Base-by-base conservation (phyloP, 2,113 vertebrate species). In the Platichthys stellatus region DNA sequence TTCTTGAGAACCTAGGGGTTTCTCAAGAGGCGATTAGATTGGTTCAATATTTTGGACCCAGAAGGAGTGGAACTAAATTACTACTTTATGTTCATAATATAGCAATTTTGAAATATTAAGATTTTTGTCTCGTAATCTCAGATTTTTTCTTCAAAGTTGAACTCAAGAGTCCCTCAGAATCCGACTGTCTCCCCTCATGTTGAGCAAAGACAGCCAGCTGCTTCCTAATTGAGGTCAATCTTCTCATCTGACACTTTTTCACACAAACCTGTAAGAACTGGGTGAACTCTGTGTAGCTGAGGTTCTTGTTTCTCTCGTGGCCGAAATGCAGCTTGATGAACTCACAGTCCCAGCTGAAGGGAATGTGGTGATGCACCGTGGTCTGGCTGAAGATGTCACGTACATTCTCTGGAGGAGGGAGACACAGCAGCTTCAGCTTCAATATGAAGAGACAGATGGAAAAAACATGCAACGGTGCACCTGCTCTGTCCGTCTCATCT, bases 281-380 rank as follows among this genome's bases (percentile, higher is more conserved):
- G 43, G 96, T 97, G 92, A 99, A 99, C 87, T 99, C 97, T 74
- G 96, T 79, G 82, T 98, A 99, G 92, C 94, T 97, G 89, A 99
- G 96, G 74, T 96, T 93, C 88, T 96, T 99, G 93, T 95, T 97
- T 85, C 95, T 94, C 88, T 97, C 96, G 87, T 98, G 96, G 78
- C 97, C 97, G 78, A 99, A 99, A 93, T 99, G 97, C 63, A 98
- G 95, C 68, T 95, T 93, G 94, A 99, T 97, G 92, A 99, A 98
- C 67, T 98, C 97, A 92, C 97, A 97, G 90, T 98, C 96, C 97
- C 97, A 99, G 92, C 97, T 98, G 94, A 99, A 99, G 85, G 97
- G 97, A 91, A 99, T 99, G 89, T 99, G 97, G 86, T 95, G 97
- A 90, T 99, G 97, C 83, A 96, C 95, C 78, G 94, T 91, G 72